phyloP scores from a whole-genome alignment of 2,888 invertebrate species.

The Craniophora ligustri region DNA sequence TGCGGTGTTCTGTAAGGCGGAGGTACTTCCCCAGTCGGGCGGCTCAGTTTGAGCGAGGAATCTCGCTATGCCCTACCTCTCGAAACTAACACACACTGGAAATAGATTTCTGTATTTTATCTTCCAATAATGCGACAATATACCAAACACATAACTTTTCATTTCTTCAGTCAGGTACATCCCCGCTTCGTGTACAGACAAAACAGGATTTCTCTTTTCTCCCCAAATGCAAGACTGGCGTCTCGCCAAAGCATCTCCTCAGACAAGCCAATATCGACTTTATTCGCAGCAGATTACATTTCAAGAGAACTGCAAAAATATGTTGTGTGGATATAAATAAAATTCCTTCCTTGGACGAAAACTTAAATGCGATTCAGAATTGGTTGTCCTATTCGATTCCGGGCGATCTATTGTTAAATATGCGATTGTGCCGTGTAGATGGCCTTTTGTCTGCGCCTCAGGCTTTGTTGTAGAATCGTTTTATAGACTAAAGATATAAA shows the following conservation, averaged over 20 bases:
- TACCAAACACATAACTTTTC: constrained; percentile 39
- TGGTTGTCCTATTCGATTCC: constrained; percentile 46
- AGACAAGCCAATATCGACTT: constrained; percentile 18
- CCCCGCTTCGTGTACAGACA: constrained; percentile 34
- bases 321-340: constrained; percentile 39
- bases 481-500: not conserved
- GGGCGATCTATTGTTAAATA: constrained; percentile 22
- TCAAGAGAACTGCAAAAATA: constrained; percentile 8
- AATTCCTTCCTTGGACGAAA: constrained; percentile 35
- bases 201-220: constrained; percentile 41
- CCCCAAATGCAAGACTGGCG: constrained; percentile 38
- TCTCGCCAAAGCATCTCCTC: not conserved
- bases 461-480: not conserved
- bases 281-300: not conserved
- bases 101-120: not conserved
- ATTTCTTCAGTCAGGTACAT: constrained; percentile 25
- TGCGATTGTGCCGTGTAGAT: constrained; percentile 16
- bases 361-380: constrained; percentile 53
- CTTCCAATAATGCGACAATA: constrained; percentile 8
- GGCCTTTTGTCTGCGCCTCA: constrained; percentile 14
- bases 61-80: too few species aligned
- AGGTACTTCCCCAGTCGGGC: too few species aligned
- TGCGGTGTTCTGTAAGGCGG: too few species aligned
- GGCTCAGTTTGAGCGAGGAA: too few species aligned
- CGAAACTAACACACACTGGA: too few species aligned